Evolutionary conservation across 92 coral and sea anemone species (phyloP).

Genomic region (Desmophyllum pertusum): DNA sequence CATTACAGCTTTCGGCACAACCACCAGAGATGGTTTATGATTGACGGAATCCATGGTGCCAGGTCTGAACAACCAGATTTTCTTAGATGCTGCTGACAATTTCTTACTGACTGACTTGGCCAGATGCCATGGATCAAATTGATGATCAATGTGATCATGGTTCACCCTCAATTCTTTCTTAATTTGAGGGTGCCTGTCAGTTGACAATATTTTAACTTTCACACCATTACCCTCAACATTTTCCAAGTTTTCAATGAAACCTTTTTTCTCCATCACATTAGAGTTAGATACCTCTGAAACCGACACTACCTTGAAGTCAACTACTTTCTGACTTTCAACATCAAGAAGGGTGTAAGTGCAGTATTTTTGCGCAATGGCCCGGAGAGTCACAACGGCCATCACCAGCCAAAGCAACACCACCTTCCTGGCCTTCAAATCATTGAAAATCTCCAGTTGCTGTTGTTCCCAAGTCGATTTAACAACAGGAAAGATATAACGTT

Average conservation of each 20-base stretch:
- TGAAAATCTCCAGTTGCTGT: not conserved
- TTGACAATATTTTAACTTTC: slow-evolving; percentile 14
- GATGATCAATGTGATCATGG: slow-evolving; percentile 18
- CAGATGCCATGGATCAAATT: slow-evolving; percentile 50
- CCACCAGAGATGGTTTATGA: slow-evolving; percentile 49
- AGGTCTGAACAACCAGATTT: slow-evolving; percentile 18
- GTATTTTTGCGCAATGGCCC: slow-evolving; percentile 36
- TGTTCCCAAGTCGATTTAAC: slow-evolving; percentile 22
- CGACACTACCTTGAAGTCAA: slow-evolving; percentile 21
- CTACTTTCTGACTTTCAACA: slow-evolving; percentile 9
- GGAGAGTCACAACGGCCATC: slow-evolving; percentile 42
- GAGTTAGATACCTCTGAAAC: slow-evolving; percentile 37
- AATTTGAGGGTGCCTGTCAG: slow-evolving; percentile 46
- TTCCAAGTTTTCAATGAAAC: not conserved
- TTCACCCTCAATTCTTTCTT: slow-evolving; percentile 38
- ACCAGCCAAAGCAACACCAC: slow-evolving; percentile 12
- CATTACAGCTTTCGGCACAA: slow-evolving; percentile 31
- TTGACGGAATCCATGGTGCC: slow-evolving; percentile 34
- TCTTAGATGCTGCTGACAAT: slow-evolving; percentile 25
- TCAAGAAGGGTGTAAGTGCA: slow-evolving; percentile 40
- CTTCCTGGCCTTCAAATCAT: slow-evolving; percentile 1
- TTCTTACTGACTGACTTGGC: slow-evolving; percentile 35
- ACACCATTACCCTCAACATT: slow-evolving; percentile 17
- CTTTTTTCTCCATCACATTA: slow-evolving; percentile 58
- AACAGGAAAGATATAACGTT: slow-evolving; percentile 30